phyloP scores from a whole-genome alignment of 2,888 invertebrate genomes.

The Meteorus cinctellus region DNA sequence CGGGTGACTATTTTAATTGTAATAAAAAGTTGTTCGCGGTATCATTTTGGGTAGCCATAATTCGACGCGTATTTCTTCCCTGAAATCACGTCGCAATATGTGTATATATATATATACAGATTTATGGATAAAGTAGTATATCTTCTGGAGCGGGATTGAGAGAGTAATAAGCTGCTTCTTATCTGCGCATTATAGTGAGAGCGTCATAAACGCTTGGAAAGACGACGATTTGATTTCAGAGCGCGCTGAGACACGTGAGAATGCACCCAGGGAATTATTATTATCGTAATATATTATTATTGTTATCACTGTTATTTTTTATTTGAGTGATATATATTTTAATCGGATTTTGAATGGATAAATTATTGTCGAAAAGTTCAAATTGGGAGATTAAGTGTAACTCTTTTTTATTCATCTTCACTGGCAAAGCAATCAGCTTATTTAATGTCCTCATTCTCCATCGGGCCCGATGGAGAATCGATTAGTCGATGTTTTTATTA shows the following conservation, averaged over 20 bases:
- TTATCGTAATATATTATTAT: background rate
- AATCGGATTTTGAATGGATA: background rate
- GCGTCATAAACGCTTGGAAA: slow-evolving; percentile 60
- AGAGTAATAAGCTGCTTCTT: slow-evolving; percentile 63
- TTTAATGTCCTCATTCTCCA: no score
- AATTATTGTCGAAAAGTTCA: background rate
- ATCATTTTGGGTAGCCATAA: no score
- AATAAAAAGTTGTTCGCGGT: no score
- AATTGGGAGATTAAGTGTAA: background rate
- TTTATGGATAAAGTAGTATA: slow-evolving; percentile 22
- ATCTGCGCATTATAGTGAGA: slow-evolving; percentile 65
- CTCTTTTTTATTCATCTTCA: background rate
- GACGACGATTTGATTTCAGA: background rate
- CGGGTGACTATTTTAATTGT: no score
- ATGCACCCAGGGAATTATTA: background rate
- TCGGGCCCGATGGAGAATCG: no score
- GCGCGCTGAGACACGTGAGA: slow-evolving; percentile 55
- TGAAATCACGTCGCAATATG: no score
- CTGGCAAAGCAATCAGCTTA: no score
- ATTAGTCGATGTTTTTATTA: no score
- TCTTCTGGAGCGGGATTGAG: slow-evolving; percentile 45
- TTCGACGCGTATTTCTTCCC: no score
- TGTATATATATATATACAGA: no score
- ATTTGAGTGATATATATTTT: background rate
- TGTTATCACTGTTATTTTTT: background rate